Conservation (phyloP, 1,140 invertebrate species). For the Euwallacea similis region DNA sequence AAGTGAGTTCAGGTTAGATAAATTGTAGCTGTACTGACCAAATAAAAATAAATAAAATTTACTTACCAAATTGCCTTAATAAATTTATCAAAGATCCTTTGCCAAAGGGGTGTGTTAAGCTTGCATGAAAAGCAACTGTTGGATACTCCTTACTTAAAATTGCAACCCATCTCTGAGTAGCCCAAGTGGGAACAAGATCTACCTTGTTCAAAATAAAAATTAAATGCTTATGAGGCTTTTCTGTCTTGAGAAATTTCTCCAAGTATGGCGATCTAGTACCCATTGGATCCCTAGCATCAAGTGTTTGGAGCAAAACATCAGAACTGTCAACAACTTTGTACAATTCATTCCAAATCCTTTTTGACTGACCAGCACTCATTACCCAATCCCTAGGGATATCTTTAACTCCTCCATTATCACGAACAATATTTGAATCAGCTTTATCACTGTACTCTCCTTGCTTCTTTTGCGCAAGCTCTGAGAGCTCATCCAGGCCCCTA, state of each 20-base stretch:
- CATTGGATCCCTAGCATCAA: constrained; percentile 94
- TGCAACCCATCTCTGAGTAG: constrained; percentile 94
- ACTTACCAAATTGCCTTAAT: constrained; percentile 85
- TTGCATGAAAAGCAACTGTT: constrained; percentile 97
- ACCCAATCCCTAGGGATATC: constrained; percentile 80
- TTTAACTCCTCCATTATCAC: constrained; percentile 78
- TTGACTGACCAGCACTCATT: constrained; percentile 92
- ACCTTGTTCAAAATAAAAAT: constrained; percentile 96
- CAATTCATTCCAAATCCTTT: constrained; percentile 98
- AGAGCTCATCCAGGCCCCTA: constrained; percentile 70
- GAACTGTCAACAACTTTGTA: constrained; percentile 99
- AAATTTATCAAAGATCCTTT: constrained; percentile 98
- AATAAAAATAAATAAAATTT: constrained; percentile 2
- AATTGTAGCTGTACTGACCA: background rate
- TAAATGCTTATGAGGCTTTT: constrained; percentile 93
- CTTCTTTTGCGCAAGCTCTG: constrained; percentile 69
- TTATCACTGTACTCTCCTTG: constrained; percentile 75
- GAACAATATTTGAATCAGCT: constrained; percentile 81
- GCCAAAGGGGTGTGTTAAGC: constrained; percentile 96
- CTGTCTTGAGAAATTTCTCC: constrained; percentile 85
- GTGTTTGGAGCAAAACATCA: constrained; percentile 91
- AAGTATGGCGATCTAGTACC: constrained; percentile 94
- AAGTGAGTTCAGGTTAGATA: no score
- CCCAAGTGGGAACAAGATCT: constrained; percentile 95
- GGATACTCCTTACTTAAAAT: constrained; percentile 93